Evolutionary conservation across 2,888 invertebrate genomes (phyloP), one percentile per base, ranked within the genome.

Genomic region (Ischnura elegans): DNA sequence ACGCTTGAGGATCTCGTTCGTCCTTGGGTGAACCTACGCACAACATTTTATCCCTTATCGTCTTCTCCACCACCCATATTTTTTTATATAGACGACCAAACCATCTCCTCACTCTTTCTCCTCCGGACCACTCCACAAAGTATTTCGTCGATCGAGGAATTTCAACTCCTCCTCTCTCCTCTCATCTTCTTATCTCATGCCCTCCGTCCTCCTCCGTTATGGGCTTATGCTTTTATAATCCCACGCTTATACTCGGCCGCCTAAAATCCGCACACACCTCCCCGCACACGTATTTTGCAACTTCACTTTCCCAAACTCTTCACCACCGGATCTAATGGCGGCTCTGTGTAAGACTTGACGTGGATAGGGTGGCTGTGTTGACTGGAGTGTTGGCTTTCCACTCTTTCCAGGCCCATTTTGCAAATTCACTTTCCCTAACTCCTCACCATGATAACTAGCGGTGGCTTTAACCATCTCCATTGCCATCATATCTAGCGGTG

Each of bases 221-320:
- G 76, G 36, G 76, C 76, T 76, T 36, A 76, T 76, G 36, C 76
- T 76, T 76, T 76, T 76, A 76, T 76, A n/a, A 76, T 76, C 76
- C 76, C 76, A 36, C 36, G 29, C 76, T 25, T 25, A 76, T 16
- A 29, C 36, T 10, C 76, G 6, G 10, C 13, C 13, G 29, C 76
- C 76, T 0, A 13, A 36, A 76, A 16, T 36, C 61, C 61, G n/a
- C 19, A 25, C 36, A 3, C 76, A 13, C 76, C 76, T 76, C 10
- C 36, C 76, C 25, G n/a, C 8, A 19, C n/a, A n/a, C n/a, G 0
- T n/a, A 8, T 51, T 51, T 10, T 1, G 51, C 51, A 19, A 51
- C 2, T n/a, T n/a, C 51, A 13, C 4, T 51, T 19, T 51, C 51
- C 13, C 13, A 19, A 13, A 5, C 51, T 3, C 51, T 19, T 19